Evolutionary conservation across 1,140 invertebrate genomes (phyloP).

Genomic region (Brachionus plicatilis): DNA sequence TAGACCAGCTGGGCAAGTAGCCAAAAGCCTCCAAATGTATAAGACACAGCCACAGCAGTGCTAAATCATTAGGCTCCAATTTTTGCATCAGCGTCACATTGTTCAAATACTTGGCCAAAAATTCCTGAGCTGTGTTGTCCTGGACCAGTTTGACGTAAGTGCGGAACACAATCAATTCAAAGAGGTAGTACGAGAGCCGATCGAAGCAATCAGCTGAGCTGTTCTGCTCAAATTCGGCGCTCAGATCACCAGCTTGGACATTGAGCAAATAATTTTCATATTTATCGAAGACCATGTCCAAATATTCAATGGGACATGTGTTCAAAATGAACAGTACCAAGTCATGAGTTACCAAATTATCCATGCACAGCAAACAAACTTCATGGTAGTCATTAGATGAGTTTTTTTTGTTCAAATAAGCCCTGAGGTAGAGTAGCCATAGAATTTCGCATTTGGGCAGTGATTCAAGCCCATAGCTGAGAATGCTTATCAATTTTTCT

Average conservation of each 20-base stretch:
- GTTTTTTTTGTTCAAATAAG: not conserved
- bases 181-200: not conserved
- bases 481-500: conserved; percentile 18
- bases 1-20: conserved; percentile 1
- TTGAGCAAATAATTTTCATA: conserved; percentile 36
- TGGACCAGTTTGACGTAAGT: not conserved
- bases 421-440: conserved; percentile 4
- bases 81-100: not conserved
- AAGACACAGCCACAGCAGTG: not conserved
- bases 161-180: not conserved
- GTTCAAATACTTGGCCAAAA: not conserved
- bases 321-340: conserved; percentile 30
- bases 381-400: conserved; percentile 32
- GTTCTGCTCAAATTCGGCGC: conserved; percentile 7
- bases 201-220: not conserved
- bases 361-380: conserved; percentile 25
- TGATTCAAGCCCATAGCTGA: conserved; percentile 3
- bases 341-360: conserved; percentile 30
- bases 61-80: conserved; percentile 26
- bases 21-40: conserved; percentile 18
- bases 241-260: not conserved
- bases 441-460: conserved; percentile 1
- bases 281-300: not conserved
- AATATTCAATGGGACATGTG: conserved; percentile 7
- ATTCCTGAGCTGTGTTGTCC: not conserved